Conservation (phyloP, 2,888 invertebrate species). For the Lacanobia oleracea region DNA sequence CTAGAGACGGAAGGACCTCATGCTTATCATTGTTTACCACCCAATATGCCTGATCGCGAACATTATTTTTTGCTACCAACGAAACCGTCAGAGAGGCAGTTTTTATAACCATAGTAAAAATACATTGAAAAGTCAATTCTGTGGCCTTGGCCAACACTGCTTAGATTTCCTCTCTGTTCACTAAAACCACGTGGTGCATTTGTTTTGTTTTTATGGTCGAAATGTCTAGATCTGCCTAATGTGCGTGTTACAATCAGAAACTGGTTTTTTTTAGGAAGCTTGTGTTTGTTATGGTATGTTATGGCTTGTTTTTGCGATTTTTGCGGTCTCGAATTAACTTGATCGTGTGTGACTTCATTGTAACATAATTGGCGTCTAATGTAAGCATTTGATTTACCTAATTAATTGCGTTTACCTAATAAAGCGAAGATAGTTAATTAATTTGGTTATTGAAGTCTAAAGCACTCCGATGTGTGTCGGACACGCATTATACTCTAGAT, state of each 20-base stretch:
- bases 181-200: conserved; percentile 31
- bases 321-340: not conserved
- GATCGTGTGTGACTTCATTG: not conserved
- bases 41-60: too few species aligned
- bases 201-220: conserved; percentile 28
- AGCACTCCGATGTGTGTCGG: too few species aligned
- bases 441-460: not conserved
- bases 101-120: conserved; percentile 37
- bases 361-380: not conserved
- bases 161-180: conserved; percentile 27
- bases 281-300: conserved; percentile 15
- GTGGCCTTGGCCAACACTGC: conserved; percentile 41
- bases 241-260: conserved; percentile 20
- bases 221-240: conserved; percentile 34
- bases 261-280: conserved; percentile 29
- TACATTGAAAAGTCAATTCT: conserved; percentile 28
- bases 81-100: not conserved
- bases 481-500: not conserved
- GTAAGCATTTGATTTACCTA: not conserved
- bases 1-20: too few species aligned
- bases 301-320: conserved; percentile 17
- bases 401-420: not conserved
- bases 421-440: not conserved
- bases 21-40: too few species aligned
- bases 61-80: too few species aligned